Base-by-base conservation (phyloP, 1,140 invertebrate genomes). In the Trichonephila clavata region DNA sequence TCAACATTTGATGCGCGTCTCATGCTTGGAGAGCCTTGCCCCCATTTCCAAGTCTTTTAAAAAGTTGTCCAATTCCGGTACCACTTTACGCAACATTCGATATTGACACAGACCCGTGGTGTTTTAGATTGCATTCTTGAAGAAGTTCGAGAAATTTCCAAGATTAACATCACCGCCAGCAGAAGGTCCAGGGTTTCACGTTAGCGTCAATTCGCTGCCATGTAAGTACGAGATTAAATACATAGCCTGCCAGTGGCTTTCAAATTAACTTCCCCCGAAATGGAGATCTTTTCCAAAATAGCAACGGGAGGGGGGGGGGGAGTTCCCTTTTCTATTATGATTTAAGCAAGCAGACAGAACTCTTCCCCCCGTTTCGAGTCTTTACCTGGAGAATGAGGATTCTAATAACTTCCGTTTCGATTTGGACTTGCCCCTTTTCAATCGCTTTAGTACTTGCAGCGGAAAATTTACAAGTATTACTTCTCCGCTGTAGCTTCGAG, bases 391-490 rank as follows among this genome's bases (percentile, higher is more conserved):
- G 81, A 57, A 90, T 81, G 88, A 90, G 60, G 88, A 80, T 68
- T 77, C 68, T 90, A 90, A 90, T 90, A 90, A 90, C 88, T 80
- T 88, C 86, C 86, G 86, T 68, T 88, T 88, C 86, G 86, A 81
- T 90, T 90, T 61, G 39, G 10, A 24, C 57, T n/a, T 32, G 18
- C 86, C 21, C 59, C 65, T 71, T 90, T 90, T 90, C 88, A 81
- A 90, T 90, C 71, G 88, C 71, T 80, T 77, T 90, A 43, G 84
- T 86, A 61, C 57, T 50, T 14, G 39, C 43, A 90, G 68, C 20
- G 59, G 50, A 90, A 90, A 90, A 90, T 90, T 90, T 90, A 59
- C 88, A 80, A 90, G 88, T 90, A 90, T 90, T 90, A 90, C 88
- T 88, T 32, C 57, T 60, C 57, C 24, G 20, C 20, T n/a, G 21